Base-by-base conservation (phyloP, 2,797 vertebrate genomes). In the Myotis findleyi region DNA sequence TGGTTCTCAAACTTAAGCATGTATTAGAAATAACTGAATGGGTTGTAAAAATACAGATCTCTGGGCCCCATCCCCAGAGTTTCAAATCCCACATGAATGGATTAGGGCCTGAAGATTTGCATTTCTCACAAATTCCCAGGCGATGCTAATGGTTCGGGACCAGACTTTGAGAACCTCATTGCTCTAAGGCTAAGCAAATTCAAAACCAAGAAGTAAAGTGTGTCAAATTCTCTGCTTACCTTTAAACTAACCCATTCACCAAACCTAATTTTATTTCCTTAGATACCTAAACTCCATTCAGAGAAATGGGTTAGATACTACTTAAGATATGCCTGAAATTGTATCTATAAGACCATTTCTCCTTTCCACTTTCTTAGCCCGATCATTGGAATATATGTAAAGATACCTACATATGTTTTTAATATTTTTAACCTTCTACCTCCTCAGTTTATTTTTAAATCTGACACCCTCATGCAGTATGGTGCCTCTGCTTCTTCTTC, bases 131-230 rank as follows among this genome's bases (percentile, higher is more conserved):
- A 66, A 16, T 49, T 80, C 9, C 12, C 13, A 33, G 1, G 20
- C 51, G 27, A 80, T 14, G 47, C 0, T 90, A 33, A 72, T 16
- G 4, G 2, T 83, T 9, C 49, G 23, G 33, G 13, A 53, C 9
- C 30, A 6, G 17, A 53, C 17, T 38, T 64, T 89, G 66, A 68
- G 12, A 87, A 81, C 0, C 6, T 8, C 49, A 49, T 66, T 85
- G 17, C 16, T 72, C 25, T 72, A 84, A 76, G 20, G 62, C 25
- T 72, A 84, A 76, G 30, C 25, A 88, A 92, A 94, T 94, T 87
- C 27, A 79, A 94, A 90, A 51, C 18, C 21, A n/a, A 88, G n/a
- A 91, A 73, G 10, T 68, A 30, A 83, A 83, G 16, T 21, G 9
- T 49, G n/a, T 1, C 9, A 69, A 13, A n/a, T 53, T 85, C 18